Conservation (phyloP, 2,888 invertebrate genomes). For the Frankliniella fusca region DNA sequence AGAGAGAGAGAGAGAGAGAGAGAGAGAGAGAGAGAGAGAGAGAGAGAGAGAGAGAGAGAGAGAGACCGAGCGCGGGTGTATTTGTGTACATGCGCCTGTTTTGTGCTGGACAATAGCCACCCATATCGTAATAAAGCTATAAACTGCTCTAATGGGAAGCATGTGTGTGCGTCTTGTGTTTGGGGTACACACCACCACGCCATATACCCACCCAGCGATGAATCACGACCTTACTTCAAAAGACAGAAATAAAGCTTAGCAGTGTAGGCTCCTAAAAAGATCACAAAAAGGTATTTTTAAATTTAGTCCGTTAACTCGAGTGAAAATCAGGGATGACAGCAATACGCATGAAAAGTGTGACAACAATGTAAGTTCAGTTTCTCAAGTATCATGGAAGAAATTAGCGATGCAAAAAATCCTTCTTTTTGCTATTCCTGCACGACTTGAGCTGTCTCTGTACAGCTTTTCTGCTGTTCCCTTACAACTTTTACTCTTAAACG, state of each 20-base stretch:
- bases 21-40: conserved; percentile 21
- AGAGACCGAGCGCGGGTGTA: not conserved
- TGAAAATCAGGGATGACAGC: too few species aligned
- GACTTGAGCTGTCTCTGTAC: too few species aligned
- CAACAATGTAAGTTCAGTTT: too few species aligned
- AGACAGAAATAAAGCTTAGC: too few species aligned
- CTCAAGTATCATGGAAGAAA: too few species aligned
- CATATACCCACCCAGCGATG: not conserved
- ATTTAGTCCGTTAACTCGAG: too few species aligned
- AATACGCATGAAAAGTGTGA: too few species aligned
- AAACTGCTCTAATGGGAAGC: not conserved
- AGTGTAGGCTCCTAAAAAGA: too few species aligned
- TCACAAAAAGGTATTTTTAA: too few species aligned
- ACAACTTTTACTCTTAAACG: too few species aligned
- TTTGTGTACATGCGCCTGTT: not conserved
- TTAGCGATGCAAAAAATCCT: not conserved
- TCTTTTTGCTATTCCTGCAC: not conserved
- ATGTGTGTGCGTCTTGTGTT: not conserved
- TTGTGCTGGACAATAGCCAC: conserved; percentile 19
- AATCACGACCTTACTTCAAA: not conserved
- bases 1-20: conserved; percentile 20
- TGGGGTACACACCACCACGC: not conserved
- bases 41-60: not conserved
- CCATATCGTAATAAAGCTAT: conserved; percentile 23
- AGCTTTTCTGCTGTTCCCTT: too few species aligned